Evolutionary conservation across 2,888 invertebrate genomes (phyloP).

Genomic region (Trichogramma evanescens): DNA sequence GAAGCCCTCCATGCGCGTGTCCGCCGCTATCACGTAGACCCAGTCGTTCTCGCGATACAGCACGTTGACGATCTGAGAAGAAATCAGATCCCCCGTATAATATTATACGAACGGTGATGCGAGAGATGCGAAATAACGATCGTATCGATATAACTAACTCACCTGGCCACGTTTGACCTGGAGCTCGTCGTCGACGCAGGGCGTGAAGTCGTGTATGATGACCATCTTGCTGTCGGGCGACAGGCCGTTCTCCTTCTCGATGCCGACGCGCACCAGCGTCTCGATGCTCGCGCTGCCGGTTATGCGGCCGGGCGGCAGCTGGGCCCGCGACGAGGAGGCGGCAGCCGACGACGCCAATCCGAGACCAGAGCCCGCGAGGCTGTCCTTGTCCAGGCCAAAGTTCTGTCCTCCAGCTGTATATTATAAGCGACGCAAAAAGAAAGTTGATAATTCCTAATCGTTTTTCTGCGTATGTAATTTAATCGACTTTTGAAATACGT

Average conservation of each 20-base stretch:
- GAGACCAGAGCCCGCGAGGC: constrained; percentile 59
- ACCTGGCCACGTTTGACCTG: constrained; percentile 79
- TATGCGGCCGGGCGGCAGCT: constrained; percentile 83
- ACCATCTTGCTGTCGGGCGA: constrained; percentile 94
- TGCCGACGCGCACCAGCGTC: constrained; percentile 79
- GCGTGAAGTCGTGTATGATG: constrained; percentile 87
- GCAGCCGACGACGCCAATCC: constrained; percentile 68
- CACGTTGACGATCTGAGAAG: constrained; percentile 74
- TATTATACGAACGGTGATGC: not conserved
- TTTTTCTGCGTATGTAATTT: not conserved
- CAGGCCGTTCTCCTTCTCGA: constrained; percentile 86
- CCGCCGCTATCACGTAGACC: constrained; percentile 91
- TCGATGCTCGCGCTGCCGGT: constrained; percentile 93
- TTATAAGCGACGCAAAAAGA: constrained; percentile 16
- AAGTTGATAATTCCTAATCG: not conserved
- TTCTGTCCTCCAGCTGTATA: constrained; percentile 42
- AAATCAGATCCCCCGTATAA: constrained; percentile 4
- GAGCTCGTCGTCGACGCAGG: constrained; percentile 90
- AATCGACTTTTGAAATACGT: not conserved
- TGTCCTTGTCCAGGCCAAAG: constrained; percentile 53
- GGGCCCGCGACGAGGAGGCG: constrained; percentile 69
- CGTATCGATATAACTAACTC: too few species aligned
- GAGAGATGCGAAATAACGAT: not conserved
- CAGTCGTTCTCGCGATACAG: constrained; percentile 93
- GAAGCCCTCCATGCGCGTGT: constrained; percentile 85